Conservation (phyloP, 2,797 vertebrate genomes). For the Botia almorhae region DNA sequence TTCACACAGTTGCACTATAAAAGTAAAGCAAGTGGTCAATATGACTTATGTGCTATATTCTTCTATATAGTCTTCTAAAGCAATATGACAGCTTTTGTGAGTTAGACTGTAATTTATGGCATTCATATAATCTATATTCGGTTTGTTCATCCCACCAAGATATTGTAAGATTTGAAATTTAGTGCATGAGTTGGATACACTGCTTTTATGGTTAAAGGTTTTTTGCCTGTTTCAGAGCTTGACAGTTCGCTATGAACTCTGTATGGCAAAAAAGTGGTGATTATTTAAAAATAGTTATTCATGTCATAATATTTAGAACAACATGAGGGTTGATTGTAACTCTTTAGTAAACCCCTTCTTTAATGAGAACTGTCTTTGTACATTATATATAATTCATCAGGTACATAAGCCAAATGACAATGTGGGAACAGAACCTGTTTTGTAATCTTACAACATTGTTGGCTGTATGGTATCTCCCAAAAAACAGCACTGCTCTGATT, state of each 20-base stretch:
- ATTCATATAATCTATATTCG: too few relatives aligned
- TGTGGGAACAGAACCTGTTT: constrained; percentile 20
- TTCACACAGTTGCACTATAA: neutral
- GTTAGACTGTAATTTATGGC: neutral
- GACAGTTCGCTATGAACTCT: neutral
- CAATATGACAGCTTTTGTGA: neutral
- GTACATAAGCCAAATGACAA: constrained; percentile 5
- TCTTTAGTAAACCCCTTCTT: neutral
- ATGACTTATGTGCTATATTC: neutral
- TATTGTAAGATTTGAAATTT: neutral
- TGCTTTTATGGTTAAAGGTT: neutral
- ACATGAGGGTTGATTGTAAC: neutral
- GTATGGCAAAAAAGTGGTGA: neutral
- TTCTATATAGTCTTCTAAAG: neutral
- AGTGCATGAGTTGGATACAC: neutral
- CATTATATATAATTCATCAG: neutral
- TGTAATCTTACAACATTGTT: neutral
- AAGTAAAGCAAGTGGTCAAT: neutral
- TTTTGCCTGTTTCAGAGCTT: neutral
- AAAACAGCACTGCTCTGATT: constrained; percentile 25
- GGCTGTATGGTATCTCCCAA: constrained; percentile 15
- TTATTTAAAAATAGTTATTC: neutral
- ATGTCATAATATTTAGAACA: neutral
- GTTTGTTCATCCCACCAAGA: neutral
- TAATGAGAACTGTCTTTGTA: neutral